Evolutionary conservation across 2,888 invertebrate genomes (phyloP), one percentile per base, ranked within the genome.

Genomic region (Meteorus cinctellus): DNA sequence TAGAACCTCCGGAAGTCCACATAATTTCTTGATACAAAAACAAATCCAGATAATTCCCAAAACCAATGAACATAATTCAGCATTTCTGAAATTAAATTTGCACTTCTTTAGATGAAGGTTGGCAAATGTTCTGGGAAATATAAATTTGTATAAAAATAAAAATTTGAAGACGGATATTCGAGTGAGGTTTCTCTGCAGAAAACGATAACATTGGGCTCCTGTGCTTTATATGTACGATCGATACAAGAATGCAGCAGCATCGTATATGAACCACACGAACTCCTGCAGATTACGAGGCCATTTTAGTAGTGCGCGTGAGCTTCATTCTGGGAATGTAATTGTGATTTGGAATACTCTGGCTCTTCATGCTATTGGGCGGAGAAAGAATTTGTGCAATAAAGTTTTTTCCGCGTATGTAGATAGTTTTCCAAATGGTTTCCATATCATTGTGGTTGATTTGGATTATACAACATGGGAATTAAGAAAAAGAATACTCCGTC

Each of bases 211-310:
- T 31, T 31, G 10, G 19, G n/a, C 34, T 55, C 34, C 16, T 34
- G 41, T 71, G 34, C 41, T 59, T 70, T 70, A 41, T 55, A 41
- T 71, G 24, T n/a, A 36, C 31, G 60, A 71, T 71, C 71, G 60
- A 71, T 62, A 60, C 19, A 36, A 27, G 62, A 45, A 71, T 62
- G 62, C 60, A 60, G 60, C 29, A 70, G 51, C 60, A 51, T 45
- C 14, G 68, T 48, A 29, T 31, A 68, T 45, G 51, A 59, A 31
- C 29, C 36, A 24, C 41, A 34, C 59, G 19, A 55, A 34, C 14
- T 55, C 59, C 29, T 24, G 6, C 31, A 69, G 59, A 69, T 59
- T 69, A 55, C 24, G 19, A 34, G 16, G 24, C 41, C 31, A 55
- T 69, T 59, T 69, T 36, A 19, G 6, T 34, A 31, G 24, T 12